Evolutionary conservation across 2,888 invertebrate species (phyloP), one percentile per base, ranked within the genome.

Genomic region (Melangyna quadrimaculata): DNA sequence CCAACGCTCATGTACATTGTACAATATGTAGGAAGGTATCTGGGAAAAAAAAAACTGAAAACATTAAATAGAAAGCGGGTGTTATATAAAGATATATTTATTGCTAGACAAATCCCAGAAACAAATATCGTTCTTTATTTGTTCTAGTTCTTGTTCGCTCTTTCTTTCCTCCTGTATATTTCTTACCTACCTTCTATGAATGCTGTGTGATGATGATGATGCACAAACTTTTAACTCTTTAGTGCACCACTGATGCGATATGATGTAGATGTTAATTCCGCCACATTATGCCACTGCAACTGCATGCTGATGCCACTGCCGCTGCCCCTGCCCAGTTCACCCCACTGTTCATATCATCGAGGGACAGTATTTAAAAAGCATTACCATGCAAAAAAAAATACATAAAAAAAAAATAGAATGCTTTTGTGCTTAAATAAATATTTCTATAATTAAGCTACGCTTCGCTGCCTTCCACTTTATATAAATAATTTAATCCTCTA

Each of bases 401-500:
- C n/a, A 51, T 12, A 35, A 55, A 19, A 55, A 19, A 70, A 55
- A 29, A 37, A 29, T 2, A 9, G 1, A 61, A 37, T 40, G 35
- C 24, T 48, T 32, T 35, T 19, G 53, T 65, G 24, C 61, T 73
- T 73, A 51, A 74, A 74, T 74, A 65, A 65, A 74, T 74, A 74
- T 74, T 74, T 55, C 65, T 65, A 65, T 74, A 55, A 63, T 43
- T 65, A 51, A 73, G 27, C 40, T 53, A 24, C 53, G 51, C 63
- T 32, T 53, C 55, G 22, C 29, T 32, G 40, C 40, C 40, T 53
- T 9, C 72, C 40, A 40, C 29, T 73, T 29, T 53, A 32, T 45
- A 65, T 35, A 74, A 65, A 67, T 67, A 57, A 67, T 75, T 67
- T 75, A 75, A 75, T 65, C 45, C 73, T 40, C 19, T 37, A 48